Conservation (phyloP, 2,113 vertebrate genomes). For the Neogale vison region DNA sequence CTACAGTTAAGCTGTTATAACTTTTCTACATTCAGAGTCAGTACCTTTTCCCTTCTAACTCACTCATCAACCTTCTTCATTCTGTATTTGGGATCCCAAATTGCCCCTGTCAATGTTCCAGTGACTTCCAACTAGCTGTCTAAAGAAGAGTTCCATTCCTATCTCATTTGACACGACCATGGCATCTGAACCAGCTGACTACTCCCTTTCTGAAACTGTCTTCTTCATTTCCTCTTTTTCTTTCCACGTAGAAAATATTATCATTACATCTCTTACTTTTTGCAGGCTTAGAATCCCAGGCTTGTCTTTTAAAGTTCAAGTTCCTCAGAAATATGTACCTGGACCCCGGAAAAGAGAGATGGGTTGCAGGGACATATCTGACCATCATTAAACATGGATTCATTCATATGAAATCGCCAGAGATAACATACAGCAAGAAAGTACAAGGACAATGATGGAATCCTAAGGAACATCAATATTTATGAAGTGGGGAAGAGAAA, state of each 20-base stretch:
- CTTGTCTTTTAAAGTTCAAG: neutral
- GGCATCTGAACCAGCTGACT: neutral
- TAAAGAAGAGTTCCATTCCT: constrained; percentile 24
- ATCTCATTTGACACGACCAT: neutral
- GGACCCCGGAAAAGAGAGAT: neutral
- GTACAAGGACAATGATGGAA: neutral
- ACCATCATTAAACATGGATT: neutral
- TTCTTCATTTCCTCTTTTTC: neutral
- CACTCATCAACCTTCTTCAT: neutral
- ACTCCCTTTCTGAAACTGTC: neutral
- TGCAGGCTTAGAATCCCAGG: neutral
- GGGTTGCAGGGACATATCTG: neutral
- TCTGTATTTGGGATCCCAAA: constrained; percentile 4
- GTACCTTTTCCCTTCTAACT: neutral
- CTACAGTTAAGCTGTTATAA: neutral
- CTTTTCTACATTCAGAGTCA: neutral
- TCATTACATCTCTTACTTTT: neutral
- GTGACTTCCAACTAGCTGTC: neutral
- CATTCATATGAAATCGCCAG: neutral
- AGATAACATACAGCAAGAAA: neutral
- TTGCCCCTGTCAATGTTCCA: neutral
- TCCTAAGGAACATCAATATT: neutral
- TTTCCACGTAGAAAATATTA: neutral
- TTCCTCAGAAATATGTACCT: neutral
- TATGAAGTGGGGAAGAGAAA: neutral